phyloP scores from a whole-genome alignment of 2,888 invertebrate genomes.

The Chloroclystis v-ata region DNA sequence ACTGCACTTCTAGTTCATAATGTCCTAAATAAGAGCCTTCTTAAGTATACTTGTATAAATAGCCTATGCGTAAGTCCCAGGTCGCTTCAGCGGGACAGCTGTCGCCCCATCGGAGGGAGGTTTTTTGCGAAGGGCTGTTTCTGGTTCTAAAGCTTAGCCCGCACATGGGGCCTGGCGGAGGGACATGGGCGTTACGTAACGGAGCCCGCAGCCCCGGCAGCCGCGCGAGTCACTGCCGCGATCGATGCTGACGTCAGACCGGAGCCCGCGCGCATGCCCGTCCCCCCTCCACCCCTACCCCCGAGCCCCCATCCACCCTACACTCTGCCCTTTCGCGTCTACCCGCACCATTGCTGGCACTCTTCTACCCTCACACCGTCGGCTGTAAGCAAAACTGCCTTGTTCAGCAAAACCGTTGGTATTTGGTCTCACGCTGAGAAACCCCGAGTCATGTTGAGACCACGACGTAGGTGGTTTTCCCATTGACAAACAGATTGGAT shows the following conservation, averaged over 20 bases:
- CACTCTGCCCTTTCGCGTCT: conserved; percentile 13
- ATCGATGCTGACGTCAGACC: conserved; percentile 73
- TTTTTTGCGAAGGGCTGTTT: conserved; percentile 98
- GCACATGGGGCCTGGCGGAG: conserved; percentile 83
- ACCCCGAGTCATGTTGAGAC: conserved; percentile 5
- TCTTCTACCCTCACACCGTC: not conserved
- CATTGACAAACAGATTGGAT: conserved; percentile 63
- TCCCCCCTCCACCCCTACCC: conserved; percentile 33
- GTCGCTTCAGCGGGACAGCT: conserved; percentile 78
- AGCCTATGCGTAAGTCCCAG: conserved; percentile 22
- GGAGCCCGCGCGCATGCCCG: conserved; percentile 38
- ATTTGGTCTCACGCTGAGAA: conserved; percentile 3
- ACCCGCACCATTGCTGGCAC: conserved; percentile 30
- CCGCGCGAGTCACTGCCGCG: conserved; percentile 33
- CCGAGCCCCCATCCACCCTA: conserved; percentile 2
- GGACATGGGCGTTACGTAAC: conserved; percentile 64
- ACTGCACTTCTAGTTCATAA: conserved; percentile 29
- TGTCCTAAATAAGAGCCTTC: conserved; percentile 41
- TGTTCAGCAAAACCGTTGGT: not conserved
- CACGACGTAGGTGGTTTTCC: conserved; percentile 26
- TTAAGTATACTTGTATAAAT: conserved; percentile 39
- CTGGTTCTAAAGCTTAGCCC: conserved; percentile 96
- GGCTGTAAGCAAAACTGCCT: too few species aligned
- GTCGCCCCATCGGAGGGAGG: conserved; percentile 97
- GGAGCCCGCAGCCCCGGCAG: conserved; percentile 37